Percentiles rank a stretch among this genome's conserved stretches.
These are phyloP conservation scores for Lasioglossum villosulum DNA, from an alignment of 2,888 invertebrate species.

Conservation along the genomic window DNA sequence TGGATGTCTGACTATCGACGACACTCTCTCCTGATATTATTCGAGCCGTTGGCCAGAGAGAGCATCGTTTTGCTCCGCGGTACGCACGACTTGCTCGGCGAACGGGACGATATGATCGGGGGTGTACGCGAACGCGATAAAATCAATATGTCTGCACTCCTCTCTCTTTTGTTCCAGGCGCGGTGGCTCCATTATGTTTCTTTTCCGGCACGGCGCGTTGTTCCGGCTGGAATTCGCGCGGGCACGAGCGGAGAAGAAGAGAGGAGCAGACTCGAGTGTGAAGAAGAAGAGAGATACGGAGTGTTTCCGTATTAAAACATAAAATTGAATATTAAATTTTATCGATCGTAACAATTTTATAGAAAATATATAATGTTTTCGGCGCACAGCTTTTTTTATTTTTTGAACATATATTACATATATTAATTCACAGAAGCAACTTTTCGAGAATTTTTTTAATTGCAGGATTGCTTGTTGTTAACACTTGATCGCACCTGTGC, in stretches of 20 bases:
- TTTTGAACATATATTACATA: too few relatives aligned
- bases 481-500: too few relatives aligned
- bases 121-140: constrained; percentile 57
- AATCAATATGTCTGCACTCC: constrained; percentile 55
- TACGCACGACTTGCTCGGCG: constrained; percentile 51
- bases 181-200: constrained; percentile 34
- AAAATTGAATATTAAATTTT: too few relatives aligned
- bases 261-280: not conserved
- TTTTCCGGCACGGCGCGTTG: constrained; percentile 15
- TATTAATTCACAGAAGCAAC: too few relatives aligned
- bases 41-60: constrained; percentile 46
- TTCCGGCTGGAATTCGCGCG: constrained; percentile 41
- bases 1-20: not conserved
- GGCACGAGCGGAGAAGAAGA: not conserved
- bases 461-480: too few relatives aligned
- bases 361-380: too few relatives aligned
- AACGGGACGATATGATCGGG: constrained; percentile 43
- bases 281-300: too few relatives aligned
- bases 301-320: too few relatives aligned
- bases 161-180: constrained; percentile 38
- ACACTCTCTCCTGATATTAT: constrained; percentile 19
- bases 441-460: too few relatives aligned
- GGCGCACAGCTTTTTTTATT: too few relatives aligned
- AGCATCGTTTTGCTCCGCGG: constrained; percentile 20
- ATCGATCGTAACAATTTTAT: too few relatives aligned